phyloP scores from a whole-genome alignment of 2,888 invertebrate genomes.

The Drosophila kambysellisi region DNA sequence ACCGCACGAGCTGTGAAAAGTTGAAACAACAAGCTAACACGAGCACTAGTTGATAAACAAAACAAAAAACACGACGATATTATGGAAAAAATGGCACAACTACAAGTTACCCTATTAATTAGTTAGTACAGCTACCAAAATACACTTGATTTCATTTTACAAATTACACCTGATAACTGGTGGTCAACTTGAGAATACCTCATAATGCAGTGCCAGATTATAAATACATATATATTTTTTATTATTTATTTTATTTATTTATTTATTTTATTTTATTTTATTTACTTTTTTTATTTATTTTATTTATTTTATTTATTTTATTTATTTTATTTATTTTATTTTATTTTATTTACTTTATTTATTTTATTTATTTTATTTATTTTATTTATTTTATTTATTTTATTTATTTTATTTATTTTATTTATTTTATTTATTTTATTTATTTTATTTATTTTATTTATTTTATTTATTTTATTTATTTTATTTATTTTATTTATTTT shows the following conservation, averaged over 20 bases:
- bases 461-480: no score
- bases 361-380: background rate
- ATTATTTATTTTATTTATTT: background rate
- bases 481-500: background rate
- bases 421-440: no score
- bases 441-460: no score
- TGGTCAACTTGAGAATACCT: no score
- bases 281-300: no score
- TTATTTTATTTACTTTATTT: background rate
- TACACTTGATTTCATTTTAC: background rate
- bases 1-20: slow-evolving; percentile 31
- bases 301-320: no score
- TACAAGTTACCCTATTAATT: background rate
- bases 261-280: no score
- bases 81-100: background rate
- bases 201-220: no score
- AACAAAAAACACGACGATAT: background rate
- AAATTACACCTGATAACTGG: no score
- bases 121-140: background rate
- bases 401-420: no score
- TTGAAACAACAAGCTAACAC: slow-evolving; percentile 18
- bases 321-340: no score
- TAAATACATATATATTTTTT: background rate
- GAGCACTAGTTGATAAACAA: background rate
- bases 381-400: background rate